Evolutionary conservation across 2,888 invertebrate species (phyloP), one percentile per base, ranked within the genome.

Genomic region (Eurois occulta): DNA sequence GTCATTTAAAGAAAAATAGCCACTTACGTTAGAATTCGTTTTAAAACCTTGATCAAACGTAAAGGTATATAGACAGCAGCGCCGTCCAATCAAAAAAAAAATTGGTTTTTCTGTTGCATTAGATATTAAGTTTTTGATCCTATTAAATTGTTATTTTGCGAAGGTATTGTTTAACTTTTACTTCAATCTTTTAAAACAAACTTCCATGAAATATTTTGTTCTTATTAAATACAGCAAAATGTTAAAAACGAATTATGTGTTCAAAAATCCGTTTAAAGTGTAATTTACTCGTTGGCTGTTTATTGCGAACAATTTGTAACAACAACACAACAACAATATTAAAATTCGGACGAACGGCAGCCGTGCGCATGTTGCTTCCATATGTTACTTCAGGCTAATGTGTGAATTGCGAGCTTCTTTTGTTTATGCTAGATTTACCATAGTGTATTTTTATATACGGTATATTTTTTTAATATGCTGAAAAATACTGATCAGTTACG

Each of bases 271-370:
- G 32, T 48, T 46, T 48, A 28, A 28, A 82, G 43, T 52, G 1
- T 66, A 21, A 64, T 77, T 83, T 55, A 55, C n/a, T 77, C 55
- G n/a, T 67, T 62, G 24, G 3, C 46, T 66, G 69, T 75, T 52
- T 72, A 69, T 72, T 75, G 65, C 48, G 21, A 46, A 69, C 13
- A 67, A 41, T 74, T 60, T 43, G 58, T 62, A 55, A 68, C 67
- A 85, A 43, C 38, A 55, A 64, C 46, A 68, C 67, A 85, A 43
- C 38, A 55, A 64, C 46, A 77, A 86, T 72, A 76, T 76, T 72
- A 74, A 76, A 65, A 86, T 73, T 82, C 52, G 70, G 35, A 75
- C 28, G 35, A 60, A 64, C 48, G 35, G 35, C 38, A 65, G 48
- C 46, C 60, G 65, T 46, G 55, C 48, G 28, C 75, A 72, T 66